Evolutionary conservation across 2,888 invertebrate species (phyloP), one percentile per base, ranked within the genome.

Genomic region (Tetramorium bicarinatum): DNA sequence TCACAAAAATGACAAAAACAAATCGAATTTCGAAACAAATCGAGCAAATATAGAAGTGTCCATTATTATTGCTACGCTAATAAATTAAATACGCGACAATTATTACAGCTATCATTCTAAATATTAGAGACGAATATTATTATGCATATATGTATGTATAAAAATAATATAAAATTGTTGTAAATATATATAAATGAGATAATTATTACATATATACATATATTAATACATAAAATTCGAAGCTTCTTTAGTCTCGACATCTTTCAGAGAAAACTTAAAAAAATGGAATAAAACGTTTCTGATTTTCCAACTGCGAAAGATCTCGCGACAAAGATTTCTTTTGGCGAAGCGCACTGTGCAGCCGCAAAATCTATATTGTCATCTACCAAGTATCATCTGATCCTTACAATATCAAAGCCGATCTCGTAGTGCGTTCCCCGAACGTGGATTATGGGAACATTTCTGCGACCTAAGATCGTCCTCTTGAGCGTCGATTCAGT

Each of bases 371-470:
- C 52, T 52, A 8, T 6, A 21, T 8, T 11, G 21, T 67, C 15
- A 18, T 41, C n/a, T 1, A 56, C 47, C n/a, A n/a, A 67, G 44
- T 29, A 62, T 15, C 9, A 25, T 62, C 2, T 49, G 38, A 82
- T 88, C 95, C 97, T 96, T 95, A 98, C 98, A 95, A 98, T 97
- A 95, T 98, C 98, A 93, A 96, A 98, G 85, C 98, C 98, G 76
- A 98, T 97, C 93, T 98, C 98, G 93, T 98, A 98, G 94, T 98
- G 97, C 0, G 97, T 97, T 77, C 98, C 98, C 87, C 96, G 95
- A 1, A 97, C 97, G 94, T 97, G 96, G 72, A 98, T 95, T 29
- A 98, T 96, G 0, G 98, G 98, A 82, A 98, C 96, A 88, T 97
- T 96, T 82, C 97, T 91, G 74, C 94, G 91, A 25, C 92, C 92